phyloP scores from a whole-genome alignment of 1,140 invertebrate genomes.

The Drosophila triauraria region DNA sequence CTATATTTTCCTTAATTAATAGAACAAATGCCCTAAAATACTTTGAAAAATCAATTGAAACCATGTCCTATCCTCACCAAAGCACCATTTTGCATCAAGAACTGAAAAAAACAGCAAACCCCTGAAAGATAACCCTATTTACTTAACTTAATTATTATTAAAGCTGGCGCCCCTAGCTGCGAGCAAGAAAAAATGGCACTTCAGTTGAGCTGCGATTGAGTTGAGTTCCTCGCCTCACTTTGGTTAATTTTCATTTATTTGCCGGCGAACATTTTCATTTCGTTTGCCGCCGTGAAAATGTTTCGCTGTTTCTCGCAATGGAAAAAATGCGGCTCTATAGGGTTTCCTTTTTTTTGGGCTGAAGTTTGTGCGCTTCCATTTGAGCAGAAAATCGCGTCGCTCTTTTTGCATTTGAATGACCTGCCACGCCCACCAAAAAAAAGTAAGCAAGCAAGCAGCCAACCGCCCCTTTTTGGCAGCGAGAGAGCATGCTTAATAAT shows the following conservation, averaged over 20 bases:
- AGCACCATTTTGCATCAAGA: too few relatives aligned
- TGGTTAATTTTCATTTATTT: slow-evolving; percentile 50
- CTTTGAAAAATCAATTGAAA: too few relatives aligned
- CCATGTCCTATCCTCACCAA: background rate
- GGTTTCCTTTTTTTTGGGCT: slow-evolving; percentile 12
- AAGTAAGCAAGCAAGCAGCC: background rate
- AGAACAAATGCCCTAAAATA: too few relatives aligned
- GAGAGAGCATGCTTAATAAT: slow-evolving; percentile 71
- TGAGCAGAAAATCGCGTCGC: slow-evolving; percentile 53
- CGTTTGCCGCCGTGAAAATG: slow-evolving; percentile 11
- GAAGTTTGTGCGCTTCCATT: slow-evolving; percentile 42
- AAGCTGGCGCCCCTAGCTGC: background rate
- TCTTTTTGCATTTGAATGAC: slow-evolving; percentile 76
- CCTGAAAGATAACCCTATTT: background rate
- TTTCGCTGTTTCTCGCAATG: slow-evolving; percentile 2
- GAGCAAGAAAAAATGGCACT: background rate
- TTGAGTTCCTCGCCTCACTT: slow-evolving; percentile 26
- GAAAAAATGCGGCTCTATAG: background rate
- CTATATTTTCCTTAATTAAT: too few relatives aligned
- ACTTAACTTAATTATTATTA: slow-evolving; percentile 15
- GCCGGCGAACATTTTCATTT: slow-evolving; percentile 29
- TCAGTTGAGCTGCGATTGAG: slow-evolving; percentile 30
- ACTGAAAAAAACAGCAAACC: background rate
- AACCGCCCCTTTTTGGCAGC: slow-evolving; percentile 23
- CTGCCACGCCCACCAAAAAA: slow-evolving; percentile 45